Evolutionary conservation across 1,140 invertebrate genomes (phyloP), one percentile per base, ranked within the genome.

Genomic region (Sarcophaga peregrina): DNA sequence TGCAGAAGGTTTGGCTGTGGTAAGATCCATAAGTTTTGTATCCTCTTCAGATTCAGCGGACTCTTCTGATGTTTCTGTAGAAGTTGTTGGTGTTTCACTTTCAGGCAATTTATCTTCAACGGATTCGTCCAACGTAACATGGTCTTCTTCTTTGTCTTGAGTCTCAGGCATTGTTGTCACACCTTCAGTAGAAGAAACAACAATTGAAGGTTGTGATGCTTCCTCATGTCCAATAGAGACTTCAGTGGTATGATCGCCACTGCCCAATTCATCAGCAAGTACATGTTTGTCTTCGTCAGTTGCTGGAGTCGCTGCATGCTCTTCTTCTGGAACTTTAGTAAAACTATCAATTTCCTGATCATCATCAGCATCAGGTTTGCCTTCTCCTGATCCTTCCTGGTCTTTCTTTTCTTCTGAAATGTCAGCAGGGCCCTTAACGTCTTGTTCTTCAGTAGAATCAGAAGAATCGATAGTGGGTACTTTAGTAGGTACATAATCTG

Each of bases 1-100:
- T 78, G 45, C 75, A n/a, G 62, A 20, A 15, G 58, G 47, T 74
- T 82, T 75, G 0, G 17, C 54, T n/a, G 54, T 80, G 17, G 37
- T 72, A 11, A 52, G 54, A 68, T 86, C 80, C 10, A 81, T 13
- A 82, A 72, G 11, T 85, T 85, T 25, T 82, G 82, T 20, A 74
- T 80, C 37, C 82, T 83, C 82, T 9, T 74, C 73, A n/a, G 48
- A 10, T 25, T 83, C 80, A 46, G 50, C 54, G 9, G 83, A 83
- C 11, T 82, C 83, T 50, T 80, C 75, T 50, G 46, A 11, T 8
- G 20, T 52, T 78, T 75, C 50, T 3, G 48, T 82, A 20, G 20
- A 15, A 8, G 52, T 48, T 3, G 15, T 15, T 4, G 62, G 73
- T 7, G 68, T 50, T 7, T 17, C 17, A 20, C 10, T 20, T 25